phyloP scores from a whole-genome alignment of 2,888 invertebrate species.

The Apotomis capreana region DNA sequence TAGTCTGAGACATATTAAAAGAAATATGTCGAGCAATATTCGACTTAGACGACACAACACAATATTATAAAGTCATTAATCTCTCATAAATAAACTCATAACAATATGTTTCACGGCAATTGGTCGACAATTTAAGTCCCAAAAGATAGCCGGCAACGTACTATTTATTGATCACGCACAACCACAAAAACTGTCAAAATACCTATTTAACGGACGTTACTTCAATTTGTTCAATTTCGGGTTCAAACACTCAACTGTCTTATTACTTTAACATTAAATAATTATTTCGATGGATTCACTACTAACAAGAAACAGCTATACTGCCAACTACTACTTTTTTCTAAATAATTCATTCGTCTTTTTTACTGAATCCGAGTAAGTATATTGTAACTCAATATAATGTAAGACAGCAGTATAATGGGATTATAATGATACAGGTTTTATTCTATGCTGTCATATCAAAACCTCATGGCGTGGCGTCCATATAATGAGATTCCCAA shows the following conservation, averaged over 20 bases:
- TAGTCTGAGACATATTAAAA: too few species aligned
- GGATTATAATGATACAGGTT: neutral
- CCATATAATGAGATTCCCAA: too few species aligned
- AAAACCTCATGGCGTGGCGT: neutral
- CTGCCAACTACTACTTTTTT: neutral
- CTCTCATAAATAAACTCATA: conserved; percentile 6
- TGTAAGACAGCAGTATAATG: too few species aligned
- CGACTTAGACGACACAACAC: too few species aligned
- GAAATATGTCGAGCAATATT: too few species aligned
- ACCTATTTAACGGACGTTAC: neutral
- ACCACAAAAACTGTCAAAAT: conserved; percentile 9
- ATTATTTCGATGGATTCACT: neutral
- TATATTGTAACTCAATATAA: too few species aligned
- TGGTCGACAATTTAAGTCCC: conserved; percentile 28
- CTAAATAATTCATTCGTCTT: too few species aligned
- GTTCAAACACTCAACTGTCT: neutral
- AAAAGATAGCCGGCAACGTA: conserved; percentile 3
- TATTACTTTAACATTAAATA: conserved; percentile 2
- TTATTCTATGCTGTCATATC: neutral
- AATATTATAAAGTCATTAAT: neutral
- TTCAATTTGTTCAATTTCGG: conserved; percentile 4
- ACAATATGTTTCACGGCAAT: conserved; percentile 19
- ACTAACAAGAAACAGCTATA: neutral
- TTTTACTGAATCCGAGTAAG: too few species aligned
- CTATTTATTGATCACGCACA: conserved; percentile 1